These are phyloP conservation scores for Cylindroiulus punctatus DNA, from an alignment of 2,888 invertebrate species.

Conservation along the genomic window DNA sequence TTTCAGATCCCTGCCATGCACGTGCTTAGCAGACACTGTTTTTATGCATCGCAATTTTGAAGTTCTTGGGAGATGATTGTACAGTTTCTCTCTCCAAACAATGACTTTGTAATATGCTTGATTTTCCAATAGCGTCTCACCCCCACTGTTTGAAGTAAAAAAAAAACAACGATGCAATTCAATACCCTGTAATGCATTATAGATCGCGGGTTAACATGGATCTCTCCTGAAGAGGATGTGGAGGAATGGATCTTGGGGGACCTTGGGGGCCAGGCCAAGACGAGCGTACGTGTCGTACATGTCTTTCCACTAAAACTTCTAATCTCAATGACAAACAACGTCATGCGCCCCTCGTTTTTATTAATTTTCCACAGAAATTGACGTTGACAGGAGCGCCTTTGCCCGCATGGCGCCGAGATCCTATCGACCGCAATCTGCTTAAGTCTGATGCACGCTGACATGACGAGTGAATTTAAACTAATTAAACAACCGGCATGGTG, in stretches of 20 bases:
- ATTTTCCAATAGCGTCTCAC: slow-evolving; percentile 20
- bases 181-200: slow-evolving; percentile 42
- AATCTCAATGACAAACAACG: slow-evolving; percentile 27
- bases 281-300: neutral
- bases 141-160: slow-evolving; percentile 15
- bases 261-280: neutral
- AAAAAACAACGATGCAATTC: slow-evolving; percentile 5
- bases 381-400: neutral
- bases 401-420: neutral
- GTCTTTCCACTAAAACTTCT: neutral
- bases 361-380: slow-evolving; percentile 1
- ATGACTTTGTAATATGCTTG: slow-evolving; percentile 38
- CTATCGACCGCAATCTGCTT: neutral
- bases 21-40: slow-evolving; percentile 33
- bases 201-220: slow-evolving; percentile 23
- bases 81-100: slow-evolving; percentile 42
- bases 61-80: slow-evolving; percentile 15
- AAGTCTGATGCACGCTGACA: neutral
- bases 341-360: neutral
- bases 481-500: neutral
- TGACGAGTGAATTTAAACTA: neutral
- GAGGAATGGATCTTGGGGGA: neutral
- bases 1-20: neutral
- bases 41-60: slow-evolving; percentile 3
- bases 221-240: neutral